Conservation (phyloP, 2,888 invertebrate species). For the Strigamia maritima region DNA sequence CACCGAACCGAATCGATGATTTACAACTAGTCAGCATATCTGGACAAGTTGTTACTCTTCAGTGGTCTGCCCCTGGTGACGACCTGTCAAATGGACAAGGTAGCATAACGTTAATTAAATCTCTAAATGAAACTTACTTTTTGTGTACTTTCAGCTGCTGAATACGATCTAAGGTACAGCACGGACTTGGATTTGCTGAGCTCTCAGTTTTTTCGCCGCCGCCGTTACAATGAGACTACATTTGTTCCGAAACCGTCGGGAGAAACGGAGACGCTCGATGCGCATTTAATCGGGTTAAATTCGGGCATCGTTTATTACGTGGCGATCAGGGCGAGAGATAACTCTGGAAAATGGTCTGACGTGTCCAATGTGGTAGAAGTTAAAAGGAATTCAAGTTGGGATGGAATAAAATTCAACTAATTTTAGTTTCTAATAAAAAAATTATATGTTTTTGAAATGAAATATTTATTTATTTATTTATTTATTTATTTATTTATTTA, state of each 20-base stretch:
- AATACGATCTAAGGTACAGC: not conserved
- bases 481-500: too few species aligned
- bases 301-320: not conserved
- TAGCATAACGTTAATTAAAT: too few species aligned
- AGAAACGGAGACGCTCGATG: not conserved
- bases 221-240: not conserved
- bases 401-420: not conserved
- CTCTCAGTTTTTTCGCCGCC: not conserved
- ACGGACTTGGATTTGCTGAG: not conserved
- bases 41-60: not conserved
- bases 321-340: conserved; percentile 4
- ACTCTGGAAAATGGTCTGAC: not conserved
- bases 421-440: not conserved
- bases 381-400: not conserved
- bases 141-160: not conserved
- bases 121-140: too few species aligned
- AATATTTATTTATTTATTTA: not conserved
- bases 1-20: not conserved
- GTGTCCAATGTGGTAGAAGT: not conserved
- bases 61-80: conserved; percentile 26
- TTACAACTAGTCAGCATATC: not conserved
- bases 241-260: not conserved
- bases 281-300: not conserved
- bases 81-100: not conserved
- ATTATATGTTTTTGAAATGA: too few species aligned